Evolutionary conservation across 2,888 invertebrate species (phyloP), one percentile per base, ranked within the genome.

Genomic region (Fragum whitleyi): DNA sequence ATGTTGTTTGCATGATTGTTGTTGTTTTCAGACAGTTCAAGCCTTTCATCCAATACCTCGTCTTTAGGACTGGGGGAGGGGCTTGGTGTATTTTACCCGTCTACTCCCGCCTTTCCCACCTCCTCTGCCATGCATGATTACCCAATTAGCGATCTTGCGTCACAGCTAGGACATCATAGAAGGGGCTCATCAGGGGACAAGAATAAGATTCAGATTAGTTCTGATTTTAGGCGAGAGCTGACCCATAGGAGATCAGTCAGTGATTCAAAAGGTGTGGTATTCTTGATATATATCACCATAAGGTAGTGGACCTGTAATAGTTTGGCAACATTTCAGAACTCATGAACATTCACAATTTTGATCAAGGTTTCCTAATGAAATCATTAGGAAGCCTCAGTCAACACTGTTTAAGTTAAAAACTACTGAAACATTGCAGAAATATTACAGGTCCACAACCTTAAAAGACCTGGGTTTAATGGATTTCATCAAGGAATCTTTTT

Each of bases 151-250:
- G 85, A 82, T 80, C 32, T 36, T 9, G 71, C 77, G 59, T 61
- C 68, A 47, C 51, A 28, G 39, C 73, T 73, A 39, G 84, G 84
- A 62, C 92, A 92, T 70, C 92, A 92, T 79, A 86, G 93, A n/a
- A 79, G 92, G 7, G 90, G 90, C 19, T 92, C 92, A 16, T 92
- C 92, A 0, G 92, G 91, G 28, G 92, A 93, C 87, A 92, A 92
- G 83, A 79, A 89, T 65, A 90, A 91, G 81, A 79, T 91, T 65
- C 89, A 91, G 81, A 87, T 92, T 67, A 92, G 91, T 77, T 86
- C 88, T 11, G 92, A 92, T 39, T 89, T 93, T 80, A 90, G 88
- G 84, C 87, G 86, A 61, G 92, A 92, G 77, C 88, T 92, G 21
- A 88, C 88, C 28, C 83, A 84, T 75, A 82, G 81, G 80, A 77